These are phyloP conservation scores for Mus musculus DNA, from an alignment of 2,113 vertebrate species.

Conservation along the genomic window GRCm39 chr9:15087501-15088000, in stretches of 20 bases:
- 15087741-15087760: constrained; percentile 2
- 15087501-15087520: neutral
- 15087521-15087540: neutral
- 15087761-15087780: constrained; percentile 44
- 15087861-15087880: constrained; percentile 19
- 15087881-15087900: neutral
- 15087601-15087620: neutral
- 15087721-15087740: neutral
- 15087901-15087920: neutral
- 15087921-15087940: constrained; percentile 11
- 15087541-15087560: too few relatives aligned
- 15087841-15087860: constrained; percentile 13
- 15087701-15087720: constrained; percentile 18
- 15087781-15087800: constrained; percentile 11
- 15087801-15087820: neutral
- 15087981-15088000: neutral
- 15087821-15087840: constrained; percentile 55
- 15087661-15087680: neutral
- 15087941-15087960: neutral
- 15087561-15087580: accelerated
- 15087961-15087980: neutral
- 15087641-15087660: neutral
- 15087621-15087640: neutral
- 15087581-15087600: neutral
- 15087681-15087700: neutral